Evolutionary conservation across 1,140 invertebrate genomes (phyloP), one percentile per base, ranked within the genome.

Genomic region (Temnothorax longispinosus): DNA sequence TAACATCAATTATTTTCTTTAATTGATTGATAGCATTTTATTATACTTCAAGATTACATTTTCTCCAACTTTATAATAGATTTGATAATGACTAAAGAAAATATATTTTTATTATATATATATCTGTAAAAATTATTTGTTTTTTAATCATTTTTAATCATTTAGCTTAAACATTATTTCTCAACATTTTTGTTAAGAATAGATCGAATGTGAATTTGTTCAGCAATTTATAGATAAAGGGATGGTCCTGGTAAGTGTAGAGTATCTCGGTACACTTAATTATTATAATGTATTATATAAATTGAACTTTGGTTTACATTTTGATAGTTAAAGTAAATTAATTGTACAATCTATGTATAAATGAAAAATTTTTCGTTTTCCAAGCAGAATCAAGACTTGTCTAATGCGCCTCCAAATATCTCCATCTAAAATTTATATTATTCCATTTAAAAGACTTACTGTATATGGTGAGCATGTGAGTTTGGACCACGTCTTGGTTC

Each of bases 401-500:
- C 2, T 38, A 15, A 58, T 41, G 27, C 27, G 27, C 27, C 27
- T 52, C 15, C n/a, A 18, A 52, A 27, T 38, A 52, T 47, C 15
- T 47, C 10, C 10, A 60, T 8, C 11, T 11, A 3, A 38, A 27
- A 71, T 3, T 71, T 60, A 44, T 41, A 56, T 50, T 41, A 62
- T 54, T 6, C 3, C 13, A 3, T 11, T 1, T 58, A 2, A 10
- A 67, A 69, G 27, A 96, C 97, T 97, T 95, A 98, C 97, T 97
- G 93, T 98, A 97, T 35, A 98, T 97, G 47, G 96, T 97, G 7
- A 98, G 96, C 11, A 97, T 95, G 92, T 98, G 97, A 3, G 97
- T 97, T 93, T 98, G 97, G 58, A 97, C 96, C 32, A 98, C 96
- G 90, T 97, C 97, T 54, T 97, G 96, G 92, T 98, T 97, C 44